Evolutionary conservation across 2,113 vertebrate species (phyloP).

Genomic region (Procavia capensis): DNA sequence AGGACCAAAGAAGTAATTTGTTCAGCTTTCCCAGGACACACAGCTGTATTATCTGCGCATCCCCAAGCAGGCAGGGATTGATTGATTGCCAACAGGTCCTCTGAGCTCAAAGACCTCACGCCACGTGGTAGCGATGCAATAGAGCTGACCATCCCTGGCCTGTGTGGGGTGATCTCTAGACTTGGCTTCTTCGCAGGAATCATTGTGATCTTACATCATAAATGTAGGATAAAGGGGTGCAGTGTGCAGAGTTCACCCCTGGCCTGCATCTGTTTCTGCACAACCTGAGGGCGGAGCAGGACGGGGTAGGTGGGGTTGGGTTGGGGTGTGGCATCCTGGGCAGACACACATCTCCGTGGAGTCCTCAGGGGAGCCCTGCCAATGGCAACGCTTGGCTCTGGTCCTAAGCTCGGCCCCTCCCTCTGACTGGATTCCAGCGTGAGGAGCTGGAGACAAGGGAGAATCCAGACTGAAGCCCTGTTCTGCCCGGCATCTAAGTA

Average conservation of each 20-base stretch:
- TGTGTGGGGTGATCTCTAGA: not conserved
- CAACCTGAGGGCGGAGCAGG: not conserved
- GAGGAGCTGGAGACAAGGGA: not conserved
- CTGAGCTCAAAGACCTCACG: not conserved
- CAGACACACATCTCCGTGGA: not conserved
- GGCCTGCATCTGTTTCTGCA: no score
- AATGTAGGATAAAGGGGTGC: not conserved
- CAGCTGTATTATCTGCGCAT: not conserved
- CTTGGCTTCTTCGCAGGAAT: not conserved
- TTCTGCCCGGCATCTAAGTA: not conserved
- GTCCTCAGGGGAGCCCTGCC: not conserved
- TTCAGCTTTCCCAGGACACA: not conserved
- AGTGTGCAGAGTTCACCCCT: not conserved
- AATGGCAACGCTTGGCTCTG: no score
- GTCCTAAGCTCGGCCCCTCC: no score
- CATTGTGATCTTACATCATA: not conserved
- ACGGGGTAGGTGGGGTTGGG: no score
- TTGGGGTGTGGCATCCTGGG: not conserved
- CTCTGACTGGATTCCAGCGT: not conserved
- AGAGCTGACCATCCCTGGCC: not conserved
- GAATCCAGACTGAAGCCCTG: not conserved
- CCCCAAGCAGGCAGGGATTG: not conserved
- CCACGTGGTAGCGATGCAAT: no score
- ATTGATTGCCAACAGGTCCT: fast-evolving
- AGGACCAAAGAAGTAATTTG: not conserved